Percentiles rank a stretch among this genome's conserved stretches.
These are phyloP conservation scores for Polydrusus tereticollis DNA, from an alignment of 2,888 invertebrate species.

Conservation along the genomic window DNA sequence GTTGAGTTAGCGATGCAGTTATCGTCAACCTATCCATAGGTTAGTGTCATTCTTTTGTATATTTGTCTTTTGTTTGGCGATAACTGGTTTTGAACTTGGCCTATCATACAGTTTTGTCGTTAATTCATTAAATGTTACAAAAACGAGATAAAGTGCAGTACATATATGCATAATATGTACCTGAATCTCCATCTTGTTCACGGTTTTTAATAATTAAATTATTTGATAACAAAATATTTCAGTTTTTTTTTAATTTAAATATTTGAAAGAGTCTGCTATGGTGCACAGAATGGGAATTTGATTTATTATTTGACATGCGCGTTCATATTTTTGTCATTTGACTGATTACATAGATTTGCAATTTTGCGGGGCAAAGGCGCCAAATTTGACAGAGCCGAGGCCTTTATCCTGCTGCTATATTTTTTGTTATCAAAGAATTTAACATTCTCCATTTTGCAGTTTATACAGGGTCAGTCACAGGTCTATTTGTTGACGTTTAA, in stretches of 20 bases:
- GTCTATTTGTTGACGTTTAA: too few relatives aligned
- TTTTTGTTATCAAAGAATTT: slow-evolving; percentile 23
- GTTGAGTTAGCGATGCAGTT: slow-evolving; percentile 16
- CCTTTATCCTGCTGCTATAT: too few relatives aligned
- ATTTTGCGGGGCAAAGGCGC: too few relatives aligned
- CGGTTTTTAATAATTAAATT: slow-evolving; percentile 34
- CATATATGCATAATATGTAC: slow-evolving; percentile 65
- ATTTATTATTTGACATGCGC: too few relatives aligned
- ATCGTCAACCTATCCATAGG: slow-evolving; percentile 46
- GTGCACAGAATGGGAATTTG: too few relatives aligned
- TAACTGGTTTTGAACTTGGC: slow-evolving; percentile 41
- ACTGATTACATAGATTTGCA: too few relatives aligned
- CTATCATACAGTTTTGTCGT: slow-evolving; percentile 46
- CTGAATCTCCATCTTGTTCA: slow-evolving; percentile 58
- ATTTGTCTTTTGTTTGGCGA: slow-evolving; percentile 49
- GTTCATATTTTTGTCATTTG: too few relatives aligned
- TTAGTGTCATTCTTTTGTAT: slow-evolving; percentile 55
- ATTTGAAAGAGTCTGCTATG: too few relatives aligned
- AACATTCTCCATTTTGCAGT: slow-evolving; percentile 20
- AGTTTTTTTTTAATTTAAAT: too few relatives aligned
- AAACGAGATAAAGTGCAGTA: slow-evolving; percentile 56
- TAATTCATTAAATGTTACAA: slow-evolving; percentile 50
- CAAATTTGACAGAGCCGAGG: too few relatives aligned
- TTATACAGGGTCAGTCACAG: too few relatives aligned
- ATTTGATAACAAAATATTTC: slow-evolving; percentile 32